These are phyloP conservation scores for Archegozetes longisetosus DNA, from an alignment of 1,140 invertebrate genomes.

Conservation along the genomic window DNA sequence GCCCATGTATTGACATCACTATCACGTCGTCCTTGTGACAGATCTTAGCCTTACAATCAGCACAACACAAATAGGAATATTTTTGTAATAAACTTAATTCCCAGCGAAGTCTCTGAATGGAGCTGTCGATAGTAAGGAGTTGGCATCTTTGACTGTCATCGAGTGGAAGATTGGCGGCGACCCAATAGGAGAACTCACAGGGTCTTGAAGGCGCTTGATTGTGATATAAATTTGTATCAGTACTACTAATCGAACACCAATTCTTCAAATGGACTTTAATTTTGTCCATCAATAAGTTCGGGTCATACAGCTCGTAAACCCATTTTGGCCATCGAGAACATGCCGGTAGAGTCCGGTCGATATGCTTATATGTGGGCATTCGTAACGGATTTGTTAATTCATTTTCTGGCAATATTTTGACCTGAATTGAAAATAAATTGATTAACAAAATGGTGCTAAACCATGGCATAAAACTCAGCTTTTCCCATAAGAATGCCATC, in stretches of 20 bases:
- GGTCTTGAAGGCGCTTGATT: neutral
- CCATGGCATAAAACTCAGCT: neutral
- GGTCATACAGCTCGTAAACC: slow-evolving; percentile 25
- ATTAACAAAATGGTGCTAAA: neutral
- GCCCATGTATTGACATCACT: slow-evolving; percentile 61
- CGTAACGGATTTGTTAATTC: slow-evolving; percentile 30
- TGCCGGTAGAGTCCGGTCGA: slow-evolving; percentile 15
- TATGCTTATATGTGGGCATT: neutral
- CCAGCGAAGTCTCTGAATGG: slow-evolving; percentile 47
- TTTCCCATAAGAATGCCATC: slow-evolving; percentile 6
- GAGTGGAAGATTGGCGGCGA: slow-evolving; percentile 51
- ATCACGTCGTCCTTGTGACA: slow-evolving; percentile 53
- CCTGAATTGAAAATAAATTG: slow-evolving; percentile 36
- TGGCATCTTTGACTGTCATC: slow-evolving; percentile 40
- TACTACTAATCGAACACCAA: slow-evolving; percentile 3
- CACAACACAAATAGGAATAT: slow-evolving; percentile 46
- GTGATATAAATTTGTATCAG: neutral
- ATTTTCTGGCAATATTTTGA: slow-evolving; percentile 48
- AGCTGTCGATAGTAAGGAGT: slow-evolving; percentile 44
- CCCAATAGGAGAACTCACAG: slow-evolving; percentile 50
- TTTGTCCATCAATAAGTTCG: slow-evolving; percentile 6
- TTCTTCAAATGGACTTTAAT: slow-evolving; percentile 3
- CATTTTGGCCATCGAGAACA: slow-evolving; percentile 27
- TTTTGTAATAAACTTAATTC: slow-evolving; percentile 42
- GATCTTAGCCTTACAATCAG: slow-evolving; percentile 40